Evolutionary conservation across 2,888 invertebrate genomes (phyloP).

Genomic region (Chymomyza amoena): DNA sequence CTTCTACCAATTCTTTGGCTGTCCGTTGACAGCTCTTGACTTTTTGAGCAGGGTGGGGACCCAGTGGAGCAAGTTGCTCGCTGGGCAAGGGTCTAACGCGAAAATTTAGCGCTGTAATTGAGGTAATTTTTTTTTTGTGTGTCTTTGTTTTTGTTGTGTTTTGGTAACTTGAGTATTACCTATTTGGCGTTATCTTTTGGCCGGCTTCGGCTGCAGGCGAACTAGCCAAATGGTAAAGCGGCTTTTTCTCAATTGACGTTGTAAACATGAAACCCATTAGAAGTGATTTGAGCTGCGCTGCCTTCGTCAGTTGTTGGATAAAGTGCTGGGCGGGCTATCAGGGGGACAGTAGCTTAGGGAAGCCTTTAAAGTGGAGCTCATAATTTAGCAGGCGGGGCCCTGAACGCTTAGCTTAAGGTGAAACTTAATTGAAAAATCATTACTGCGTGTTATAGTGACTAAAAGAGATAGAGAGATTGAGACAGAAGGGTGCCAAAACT

Average conservation of each 20-base stretch:
- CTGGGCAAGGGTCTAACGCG: conserved; percentile 1
- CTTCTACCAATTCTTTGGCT: conserved; percentile 42
- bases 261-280: conserved; percentile 75
- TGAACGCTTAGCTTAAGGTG: conserved; percentile 16
- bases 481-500: neutral
- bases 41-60: neutral
- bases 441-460: conserved; percentile 30
- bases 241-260: conserved; percentile 75
- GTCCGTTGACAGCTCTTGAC: conserved; percentile 41
- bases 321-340: neutral
- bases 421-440: conserved; percentile 68
- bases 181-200: conserved; percentile 45
- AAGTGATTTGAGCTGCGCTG: conserved; percentile 64
- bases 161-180: conserved; percentile 28
- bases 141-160: conserved; percentile 10
- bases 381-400: conserved; percentile 49
- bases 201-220: conserved; percentile 20
- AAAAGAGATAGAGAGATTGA: neutral
- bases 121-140: conserved; percentile 53
- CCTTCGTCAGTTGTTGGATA: conserved; percentile 2
- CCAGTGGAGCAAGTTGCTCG: neutral
- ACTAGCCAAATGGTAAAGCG: conserved; percentile 45
- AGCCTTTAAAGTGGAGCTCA: conserved; percentile 65
- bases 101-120: conserved; percentile 64
- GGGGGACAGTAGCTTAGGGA: conserved; percentile 32